These are phyloP conservation scores for Polydrusus cervinus DNA, from an alignment of 2,888 invertebrate species.

Conservation along the genomic window DNA sequence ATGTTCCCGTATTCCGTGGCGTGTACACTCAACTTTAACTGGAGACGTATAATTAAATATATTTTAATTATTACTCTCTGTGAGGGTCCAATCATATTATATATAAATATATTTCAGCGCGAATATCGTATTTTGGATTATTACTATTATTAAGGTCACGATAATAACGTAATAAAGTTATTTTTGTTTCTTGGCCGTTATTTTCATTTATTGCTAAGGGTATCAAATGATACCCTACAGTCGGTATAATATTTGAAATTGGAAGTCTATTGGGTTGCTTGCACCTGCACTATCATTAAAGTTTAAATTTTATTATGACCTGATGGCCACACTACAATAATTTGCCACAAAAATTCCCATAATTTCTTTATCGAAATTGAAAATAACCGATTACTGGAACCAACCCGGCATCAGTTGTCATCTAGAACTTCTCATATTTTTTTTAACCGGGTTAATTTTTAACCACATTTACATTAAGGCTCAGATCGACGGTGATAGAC, in stretches of 20 bases:
- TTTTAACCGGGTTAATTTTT: too few species aligned
- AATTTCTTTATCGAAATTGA: too few species aligned
- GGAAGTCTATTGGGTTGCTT: slow-evolving; percentile 17
- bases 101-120: background rate
- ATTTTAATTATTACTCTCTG: slow-evolving; percentile 37
- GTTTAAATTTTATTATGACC: slow-evolving; percentile 17
- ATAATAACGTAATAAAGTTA: slow-evolving; percentile 19
- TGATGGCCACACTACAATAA: background rate
- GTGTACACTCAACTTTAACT: slow-evolving; percentile 25
- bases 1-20: slow-evolving; percentile 13
- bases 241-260: slow-evolving; percentile 19
- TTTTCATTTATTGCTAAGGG: slow-evolving; percentile 7
- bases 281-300: slow-evolving; percentile 31
- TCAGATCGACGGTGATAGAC: too few species aligned
- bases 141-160: slow-evolving; percentile 5
- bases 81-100: slow-evolving; percentile 18
- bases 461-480: too few species aligned
- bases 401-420: too few species aligned
- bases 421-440: too few species aligned
- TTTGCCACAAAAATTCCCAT: too few species aligned
- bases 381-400: too few species aligned
- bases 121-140: slow-evolving; percentile 19
- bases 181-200: slow-evolving; percentile 5
- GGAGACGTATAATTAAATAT: slow-evolving; percentile 39
- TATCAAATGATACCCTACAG: background rate